phyloP scores from a whole-genome alignment of 2,113 vertebrate genomes.

The Oreochromis niloticus region DNA sequence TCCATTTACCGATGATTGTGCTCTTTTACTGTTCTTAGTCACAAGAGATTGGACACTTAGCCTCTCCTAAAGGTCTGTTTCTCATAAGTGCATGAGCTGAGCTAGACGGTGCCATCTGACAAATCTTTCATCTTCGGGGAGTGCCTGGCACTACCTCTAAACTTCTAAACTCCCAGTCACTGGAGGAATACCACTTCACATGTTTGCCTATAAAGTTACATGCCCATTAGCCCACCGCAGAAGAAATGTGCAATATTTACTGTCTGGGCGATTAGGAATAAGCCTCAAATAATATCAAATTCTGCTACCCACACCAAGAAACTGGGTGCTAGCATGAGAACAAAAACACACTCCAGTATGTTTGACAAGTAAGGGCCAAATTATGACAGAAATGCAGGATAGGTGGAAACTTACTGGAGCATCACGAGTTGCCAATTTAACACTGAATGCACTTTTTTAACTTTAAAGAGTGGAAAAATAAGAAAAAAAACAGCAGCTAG shows the following conservation, averaged over 20 bases:
- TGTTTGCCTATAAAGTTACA: slow-evolving; percentile 74
- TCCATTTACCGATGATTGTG: slow-evolving; percentile 52
- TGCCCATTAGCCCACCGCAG: slow-evolving; percentile 64
- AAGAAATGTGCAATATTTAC: slow-evolving; percentile 66
- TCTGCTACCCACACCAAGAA: slow-evolving; percentile 54
- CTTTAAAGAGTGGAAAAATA: not conserved
- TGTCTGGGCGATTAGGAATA: slow-evolving; percentile 67
- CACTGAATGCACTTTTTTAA: slow-evolving; percentile 6
- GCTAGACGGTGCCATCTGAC: slow-evolving; percentile 62
- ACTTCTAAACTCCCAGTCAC: slow-evolving; percentile 44
- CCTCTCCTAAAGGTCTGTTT: slow-evolving; percentile 66
- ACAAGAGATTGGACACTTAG: slow-evolving; percentile 54
- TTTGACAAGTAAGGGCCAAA: slow-evolving; percentile 15
- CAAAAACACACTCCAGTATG: slow-evolving; percentile 27
- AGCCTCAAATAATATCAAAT: slow-evolving; percentile 66
- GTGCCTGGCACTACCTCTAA: slow-evolving; percentile 50
- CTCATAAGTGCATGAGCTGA: slow-evolving; percentile 61
- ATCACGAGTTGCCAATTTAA: not conserved
- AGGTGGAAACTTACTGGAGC: slow-evolving; percentile 47
- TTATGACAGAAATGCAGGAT: slow-evolving; percentile 55
- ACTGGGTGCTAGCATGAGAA: slow-evolving; percentile 45
- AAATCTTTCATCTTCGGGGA: slow-evolving; percentile 67
- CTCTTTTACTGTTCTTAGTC: slow-evolving; percentile 54
- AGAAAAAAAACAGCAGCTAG: not conserved
- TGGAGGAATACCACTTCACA: slow-evolving; percentile 66